Base-by-base conservation (phyloP, 2,888 invertebrate species). In the Odontothrips loti region DNA sequence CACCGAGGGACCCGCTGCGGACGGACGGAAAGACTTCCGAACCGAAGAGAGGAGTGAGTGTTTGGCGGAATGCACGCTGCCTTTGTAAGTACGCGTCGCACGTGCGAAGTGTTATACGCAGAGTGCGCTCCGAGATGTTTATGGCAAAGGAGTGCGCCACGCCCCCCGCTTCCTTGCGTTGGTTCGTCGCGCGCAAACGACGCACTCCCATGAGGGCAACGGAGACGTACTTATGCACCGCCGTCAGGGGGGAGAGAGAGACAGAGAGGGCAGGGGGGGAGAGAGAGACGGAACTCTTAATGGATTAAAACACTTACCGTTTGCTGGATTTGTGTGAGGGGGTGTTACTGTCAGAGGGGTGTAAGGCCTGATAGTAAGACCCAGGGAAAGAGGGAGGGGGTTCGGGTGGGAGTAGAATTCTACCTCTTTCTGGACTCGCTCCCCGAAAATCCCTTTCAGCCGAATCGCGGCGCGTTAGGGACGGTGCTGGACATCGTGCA, bases 181-280 rank as follows among this genome's bases (percentile, higher is more conserved):
- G 20, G 58, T 17, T 17, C 58, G 58, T 58, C 58, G 20, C 58
- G 58, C 34, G 34, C 34, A 43, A 43, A 43, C 34, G 83, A 80
- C 82, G 80, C 78, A 82, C 83, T 82, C 82, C 82, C 83, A 12
- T 27, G 58, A 58, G 58, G 58, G 58, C 58, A 58, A 58, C 58
- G 58, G 58, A 58, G 58, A 83, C 83, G 82, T 82, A 82, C 82
- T 79, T 47, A 79, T 78, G 58, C 79, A 47, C 75, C 47, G 23
- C 51, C 79, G 51, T 34, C 51, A 68, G 80, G 47, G 68, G 47
- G 79, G 79, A 29, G 43, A 47, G 27, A 79, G 79, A 75, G 47
- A 78, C 15, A 43, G 34, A n/a, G 83, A 82, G 34, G 34, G 6
- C 3, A 43, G 80, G 83, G 83, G 80, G 84, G 84, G 83, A 58